Base-by-base conservation (phyloP, 1,140 invertebrate genomes). In the Lordiphosa mommai region DNA sequence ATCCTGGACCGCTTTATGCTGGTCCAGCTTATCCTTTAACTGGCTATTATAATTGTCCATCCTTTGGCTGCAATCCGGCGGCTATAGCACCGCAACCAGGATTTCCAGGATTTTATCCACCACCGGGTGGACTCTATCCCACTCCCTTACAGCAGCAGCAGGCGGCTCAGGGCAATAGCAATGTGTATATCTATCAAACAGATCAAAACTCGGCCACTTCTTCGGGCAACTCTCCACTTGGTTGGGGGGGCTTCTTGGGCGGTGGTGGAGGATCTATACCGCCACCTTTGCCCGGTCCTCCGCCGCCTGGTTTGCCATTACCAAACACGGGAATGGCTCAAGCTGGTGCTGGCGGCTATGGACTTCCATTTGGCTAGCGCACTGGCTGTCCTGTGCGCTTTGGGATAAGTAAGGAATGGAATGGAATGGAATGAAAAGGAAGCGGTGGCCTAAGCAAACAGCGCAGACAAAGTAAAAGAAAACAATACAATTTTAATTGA, bases 401-500 rank as follows among this genome's bases (percentile, higher is more conserved):
- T 68, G 12, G 64, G 56, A 37, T 68, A 40, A 61, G 30, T 49
- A 49, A 34, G 17, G 4, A 27, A 6, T 6, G 23, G 6, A 27
- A 6, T 6, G 23, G 6, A 27, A 7, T 27, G 41, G 20, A 44
- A 38, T 40, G 4, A 30, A 52, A 43, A 7, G 40, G 40, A 44
- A 70, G 56, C 41, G 49, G 47, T 53, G 40, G 66, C 82, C 84
- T 64, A 86, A 86, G 77, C 87, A 82, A 86, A 87, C 82, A 86
- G 32, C 43, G 33, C 57, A 61, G 52, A 79, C 82, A 77, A 72
- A 79, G 68, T 80, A 71, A 79, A 86, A 73, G 82, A 86, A 87
- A 87, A 86, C 84, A 87, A 84, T 87, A 70, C 72, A 87, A 71
- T 86, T 84, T 86, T 86, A 87, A 86, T 86, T 86, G 84, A 77